A percentile compares a stretch with the other conserved stretches of the same genome.
Conservation (phyloP, 2,888 invertebrate genomes). For the Parnassius mnemosyne region DNA sequence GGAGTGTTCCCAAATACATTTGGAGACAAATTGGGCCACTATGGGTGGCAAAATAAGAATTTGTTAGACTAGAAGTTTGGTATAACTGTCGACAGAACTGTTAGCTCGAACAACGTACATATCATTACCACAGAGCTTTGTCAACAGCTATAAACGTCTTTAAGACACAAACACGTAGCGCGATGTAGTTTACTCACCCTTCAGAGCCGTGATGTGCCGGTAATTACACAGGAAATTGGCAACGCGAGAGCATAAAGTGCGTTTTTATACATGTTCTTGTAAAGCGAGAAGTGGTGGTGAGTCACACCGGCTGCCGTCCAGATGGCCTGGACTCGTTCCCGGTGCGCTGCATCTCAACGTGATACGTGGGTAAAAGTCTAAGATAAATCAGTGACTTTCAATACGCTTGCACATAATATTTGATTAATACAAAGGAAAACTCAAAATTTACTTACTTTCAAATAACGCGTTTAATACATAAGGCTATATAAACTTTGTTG, state of each 20-base stretch:
- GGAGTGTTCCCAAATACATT: too few species aligned
- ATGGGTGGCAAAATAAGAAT: too few species aligned
- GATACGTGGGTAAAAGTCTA: not conserved
- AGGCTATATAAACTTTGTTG: too few species aligned
- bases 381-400: not conserved
- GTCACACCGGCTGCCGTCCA: conserved; percentile 14
- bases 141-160: too few species aligned
- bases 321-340: conserved; percentile 14
- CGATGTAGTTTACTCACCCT: not conserved
- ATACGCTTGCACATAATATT: too few species aligned
- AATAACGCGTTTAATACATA: too few species aligned
- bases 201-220: not conserved
- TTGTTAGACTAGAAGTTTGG: too few species aligned
- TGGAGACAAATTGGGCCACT: too few species aligned
- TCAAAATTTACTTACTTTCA: too few species aligned
- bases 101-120: not conserved
- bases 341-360: not conserved
- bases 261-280: conserved; percentile 7
- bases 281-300: conserved; percentile 8
- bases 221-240: conserved; percentile 5
- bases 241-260: conserved; percentile 8
- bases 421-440: too few species aligned
- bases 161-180: not conserved
- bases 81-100: too few species aligned
- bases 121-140: not conserved